Evolutionary conservation across 1,140 invertebrate species (phyloP).

Genomic region (Drosophila busckii): DNA sequence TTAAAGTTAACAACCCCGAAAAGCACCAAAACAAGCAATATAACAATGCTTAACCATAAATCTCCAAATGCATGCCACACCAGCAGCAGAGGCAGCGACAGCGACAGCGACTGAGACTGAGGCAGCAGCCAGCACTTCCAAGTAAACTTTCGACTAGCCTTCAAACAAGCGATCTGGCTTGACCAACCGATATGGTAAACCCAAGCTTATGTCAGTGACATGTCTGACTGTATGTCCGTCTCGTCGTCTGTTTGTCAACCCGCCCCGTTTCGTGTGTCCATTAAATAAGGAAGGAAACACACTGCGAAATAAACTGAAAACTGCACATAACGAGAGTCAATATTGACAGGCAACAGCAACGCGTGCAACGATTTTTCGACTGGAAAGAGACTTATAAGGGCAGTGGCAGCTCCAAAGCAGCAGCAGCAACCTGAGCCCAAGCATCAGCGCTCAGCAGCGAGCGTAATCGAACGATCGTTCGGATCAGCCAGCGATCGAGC

Average conservation of each 20-base stretch:
- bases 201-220: conserved; percentile 75
- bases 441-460: conserved; percentile 9
- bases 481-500: conserved; percentile 8
- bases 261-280: conserved; percentile 66
- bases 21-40: too few species aligned
- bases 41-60: conserved; percentile 73
- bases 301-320: conserved; percentile 41
- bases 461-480: conserved; percentile 7
- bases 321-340: conserved; percentile 74
- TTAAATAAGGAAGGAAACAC: conserved; percentile 74
- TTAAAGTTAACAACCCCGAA: conserved; percentile 70
- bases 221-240: conserved; percentile 51
- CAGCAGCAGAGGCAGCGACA: conserved; percentile 27
- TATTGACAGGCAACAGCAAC: conserved; percentile 73
- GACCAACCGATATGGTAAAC: conserved; percentile 66
- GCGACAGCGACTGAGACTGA: conserved; percentile 17
- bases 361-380: conserved; percentile 49
- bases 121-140: conserved; percentile 48
- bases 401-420: conserved; percentile 36
- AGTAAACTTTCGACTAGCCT: conserved; percentile 73
- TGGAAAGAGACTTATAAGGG: conserved; percentile 64
- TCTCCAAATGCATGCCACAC: conserved; percentile 73
- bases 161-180: conserved; percentile 37
- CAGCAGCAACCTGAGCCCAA: conserved; percentile 29
- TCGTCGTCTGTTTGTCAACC: conserved; percentile 51